A percentile compares a stretch with the other conserved stretches of the same genome.
These are phyloP conservation scores for Micromys minutus DNA, from an alignment of 2,113 vertebrate genomes.

Conservation along the genomic window DNA sequence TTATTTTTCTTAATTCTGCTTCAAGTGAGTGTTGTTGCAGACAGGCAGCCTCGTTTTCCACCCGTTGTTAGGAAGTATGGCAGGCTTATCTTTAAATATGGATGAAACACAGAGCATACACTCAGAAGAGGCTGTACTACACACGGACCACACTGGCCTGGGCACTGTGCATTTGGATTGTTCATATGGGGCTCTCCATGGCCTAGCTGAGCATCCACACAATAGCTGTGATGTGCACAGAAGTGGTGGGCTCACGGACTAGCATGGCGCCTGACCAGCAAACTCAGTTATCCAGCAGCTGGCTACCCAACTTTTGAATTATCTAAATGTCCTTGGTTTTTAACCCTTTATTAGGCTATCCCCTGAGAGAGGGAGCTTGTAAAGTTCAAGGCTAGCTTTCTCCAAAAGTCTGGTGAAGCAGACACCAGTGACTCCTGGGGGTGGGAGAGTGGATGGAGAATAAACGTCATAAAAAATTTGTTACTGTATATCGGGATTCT, in stretches of 20 bases:
- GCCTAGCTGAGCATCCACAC: not conserved
- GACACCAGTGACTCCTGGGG: not conserved
- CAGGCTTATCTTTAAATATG: not conserved
- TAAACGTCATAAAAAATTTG: not conserved
- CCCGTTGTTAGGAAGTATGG: not conserved
- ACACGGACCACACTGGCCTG: not conserved
- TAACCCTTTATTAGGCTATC: not conserved
- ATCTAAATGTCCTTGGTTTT: not conserved
- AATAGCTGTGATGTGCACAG: not conserved
- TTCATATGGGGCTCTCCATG: not conserved
- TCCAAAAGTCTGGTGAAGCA: not conserved
- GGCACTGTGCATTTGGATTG: not conserved
- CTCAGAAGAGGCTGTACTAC: not conserved
- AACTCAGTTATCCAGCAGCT: not conserved
- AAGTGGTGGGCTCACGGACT: fast-evolving
- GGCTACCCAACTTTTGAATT: not conserved
- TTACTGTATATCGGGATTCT: slow-evolving; percentile 5
- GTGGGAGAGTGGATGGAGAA: not conserved
- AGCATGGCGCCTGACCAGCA: not conserved
- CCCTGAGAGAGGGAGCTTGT: not conserved
- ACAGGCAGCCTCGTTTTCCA: not conserved
- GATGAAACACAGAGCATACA: not conserved
- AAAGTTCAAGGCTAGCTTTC: not conserved
- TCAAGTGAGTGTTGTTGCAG: not conserved
- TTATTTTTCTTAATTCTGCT: slow-evolving; percentile 31